These are phyloP conservation scores for Drosophila kanapiae DNA, from an alignment of 1,140 invertebrate genomes.

Conservation along the genomic window DNA sequence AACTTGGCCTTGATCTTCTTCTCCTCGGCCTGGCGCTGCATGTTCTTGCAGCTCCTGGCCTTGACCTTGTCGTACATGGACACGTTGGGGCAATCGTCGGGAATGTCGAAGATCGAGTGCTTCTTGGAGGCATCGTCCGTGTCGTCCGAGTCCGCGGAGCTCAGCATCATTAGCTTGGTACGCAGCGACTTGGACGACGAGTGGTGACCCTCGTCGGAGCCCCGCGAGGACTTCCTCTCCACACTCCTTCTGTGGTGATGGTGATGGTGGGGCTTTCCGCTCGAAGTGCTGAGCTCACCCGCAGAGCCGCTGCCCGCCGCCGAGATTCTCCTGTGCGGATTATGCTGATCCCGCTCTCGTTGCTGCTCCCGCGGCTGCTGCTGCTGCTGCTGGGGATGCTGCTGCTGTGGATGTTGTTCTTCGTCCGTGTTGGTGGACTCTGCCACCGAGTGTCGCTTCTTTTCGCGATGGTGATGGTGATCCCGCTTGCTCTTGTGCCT, in stretches of 20 bases:
- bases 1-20: conserved; percentile 96
- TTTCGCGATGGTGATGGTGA: conserved; percentile 79
- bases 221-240: conserved; percentile 65
- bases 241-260: conserved; percentile 68
- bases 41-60: conserved; percentile 95
- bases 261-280: conserved; percentile 58
- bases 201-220: conserved; percentile 56
- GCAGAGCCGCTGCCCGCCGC: conserved; percentile 56
- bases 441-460: conserved; percentile 77
- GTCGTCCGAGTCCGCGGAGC: conserved; percentile 87
- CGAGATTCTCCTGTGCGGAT: conserved; percentile 66
- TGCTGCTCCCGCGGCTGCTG: neutral
- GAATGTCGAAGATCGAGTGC: conserved; percentile 96
- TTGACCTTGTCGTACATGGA: conserved; percentile 99
- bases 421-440: conserved; percentile 78
- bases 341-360: conserved; percentile 35
- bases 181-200: conserved; percentile 64
- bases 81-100: conserved; percentile 96
- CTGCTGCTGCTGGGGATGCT: neutral
- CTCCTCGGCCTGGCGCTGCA: conserved; percentile 96
- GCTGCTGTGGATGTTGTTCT: conserved; percentile 47
- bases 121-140: conserved; percentile 92
- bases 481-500: conserved; percentile 78
- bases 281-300: conserved; percentile 60
- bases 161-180: conserved; percentile 67